Evolutionary conservation across 2,888 invertebrate genomes (phyloP), one percentile per base, ranked within the genome.

Genomic region (Andrena flavipes): DNA sequence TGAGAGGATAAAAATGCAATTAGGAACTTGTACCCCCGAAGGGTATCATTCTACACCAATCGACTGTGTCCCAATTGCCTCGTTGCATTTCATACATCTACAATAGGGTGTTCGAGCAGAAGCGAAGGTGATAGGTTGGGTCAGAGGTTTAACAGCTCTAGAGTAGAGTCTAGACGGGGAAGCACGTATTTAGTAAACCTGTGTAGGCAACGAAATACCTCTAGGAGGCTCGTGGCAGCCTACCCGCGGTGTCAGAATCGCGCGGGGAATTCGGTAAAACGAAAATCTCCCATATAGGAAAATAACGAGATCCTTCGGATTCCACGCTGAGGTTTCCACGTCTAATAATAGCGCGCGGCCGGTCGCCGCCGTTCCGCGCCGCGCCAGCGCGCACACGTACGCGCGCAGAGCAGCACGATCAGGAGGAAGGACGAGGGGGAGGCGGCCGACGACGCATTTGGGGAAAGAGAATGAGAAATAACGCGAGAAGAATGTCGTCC

Each of bases 311-410:
- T 87, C 82, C 76, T 79, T 82, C 76, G 84, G 74, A 85, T 87
- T 84, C 84, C 87, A 70, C 69, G 65, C 64, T 67, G 80, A 82
- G 81, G 64, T 86, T 87, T 87, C 88, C 82, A 80, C 69, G 68
- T 69, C 84, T 87, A 87, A 87, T 85, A 87, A 87, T 87, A 87
- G 82, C 64, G 56, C 64, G 54, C 73, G 79, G 67, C 59, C 54
- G 76, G 26, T 72, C 48, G 54, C 42, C 54, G 54, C 54, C 54
- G 54, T 54, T 54, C 54, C 54, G 54, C 54, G 54, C 54, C 54
- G 74, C 74, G 70, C 71, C 75, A 80, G 72, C 76, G 59, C 33
- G 65, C 59, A 59, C 49, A 59, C 51, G 60, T 65, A 73, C 54
- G 59, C 67, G 35, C 60, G 49, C 26, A 30, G 29, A 10, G 7